Base-by-base conservation (phyloP, 53 echinoderm and acorn worm genomes). In the Temnopleurus reevesii region DNA sequence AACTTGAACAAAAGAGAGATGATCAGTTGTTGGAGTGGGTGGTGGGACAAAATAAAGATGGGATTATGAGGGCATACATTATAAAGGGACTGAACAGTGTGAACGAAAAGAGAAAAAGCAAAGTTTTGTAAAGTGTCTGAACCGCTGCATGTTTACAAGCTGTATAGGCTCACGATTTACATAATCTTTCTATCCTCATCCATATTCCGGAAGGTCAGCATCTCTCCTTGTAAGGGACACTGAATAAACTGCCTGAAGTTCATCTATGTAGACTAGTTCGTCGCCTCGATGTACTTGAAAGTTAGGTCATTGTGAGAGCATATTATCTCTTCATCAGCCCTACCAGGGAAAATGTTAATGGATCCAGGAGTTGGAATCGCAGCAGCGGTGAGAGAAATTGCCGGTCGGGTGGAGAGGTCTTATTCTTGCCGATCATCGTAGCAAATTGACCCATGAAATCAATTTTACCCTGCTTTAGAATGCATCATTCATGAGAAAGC, bases 381-480 rank as follows among this genome's bases (percentile, higher is more conserved):
- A 54, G 55, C 13, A 54, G 2, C 55, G n/a, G n/a, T n/a, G n/a
- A 46, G 77, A 47, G 77, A 8, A 2, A 13, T 31, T 35, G 34
- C 33, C 24, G 34, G 15, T 28, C n/a, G 76, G 25, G 76, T 21
- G 21, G 76, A 15, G 26, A 27, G 31, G 17, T 29, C 4, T 3
- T 30, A 33, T 12, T 63, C 15, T 4, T 31, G 17, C 18, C 31
- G 3, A 63, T 63, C 63, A 63, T 63, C 13, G n/a, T 8, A 33
- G 30, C 63, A 63, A 63, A 31, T 45, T 76, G 45, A 76, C 45
- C 76, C 76, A 45, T 76, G 45, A 41, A 76, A 76, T 76, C 76
- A 76, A 76, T 76, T 41, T 33, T 76, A 41, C 44, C 76, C 33
- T 41, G 38, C 4, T 76, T 76, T 76, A 25, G 76, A 45, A 8